Percentiles rank a stretch among this genome's conserved stretches.
Evolutionary conservation across 2,797 vertebrate genomes (phyloP).

Genomic region (Semaprochilodus insignis): DNA sequence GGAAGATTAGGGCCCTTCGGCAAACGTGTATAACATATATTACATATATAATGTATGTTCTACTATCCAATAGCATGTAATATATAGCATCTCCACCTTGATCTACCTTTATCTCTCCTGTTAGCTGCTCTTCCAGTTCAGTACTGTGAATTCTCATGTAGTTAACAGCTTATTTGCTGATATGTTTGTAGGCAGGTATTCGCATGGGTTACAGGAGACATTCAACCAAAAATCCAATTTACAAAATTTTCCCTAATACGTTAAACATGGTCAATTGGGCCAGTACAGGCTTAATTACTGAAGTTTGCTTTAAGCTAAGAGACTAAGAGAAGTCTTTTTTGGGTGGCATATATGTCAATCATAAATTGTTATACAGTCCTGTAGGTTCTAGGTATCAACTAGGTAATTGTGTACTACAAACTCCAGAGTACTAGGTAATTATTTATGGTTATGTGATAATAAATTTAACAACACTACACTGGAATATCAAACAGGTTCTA

Average conservation of each 20-base stretch:
- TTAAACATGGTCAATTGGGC: not conserved
- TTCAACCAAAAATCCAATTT: not conserved
- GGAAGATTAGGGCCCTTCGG: not conserved
- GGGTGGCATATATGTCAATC: too few species aligned
- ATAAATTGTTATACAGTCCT: too few species aligned
- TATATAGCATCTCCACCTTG: not conserved
- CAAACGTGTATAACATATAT: not conserved
- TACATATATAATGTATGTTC: not conserved
- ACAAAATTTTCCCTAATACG: not conserved
- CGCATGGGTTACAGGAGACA: not conserved
- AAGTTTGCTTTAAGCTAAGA: not conserved
- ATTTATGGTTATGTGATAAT: too few species aligned
- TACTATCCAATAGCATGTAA: not conserved
- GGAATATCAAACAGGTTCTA: too few species aligned
- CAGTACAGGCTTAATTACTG: too few species aligned
- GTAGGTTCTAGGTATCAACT: too few species aligned
- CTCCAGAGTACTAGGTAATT: too few species aligned
- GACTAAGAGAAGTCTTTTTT: not conserved
- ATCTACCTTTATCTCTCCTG: not conserved
- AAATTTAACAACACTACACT: too few species aligned
- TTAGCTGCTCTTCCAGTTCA: not conserved
- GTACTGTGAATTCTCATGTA: not conserved
- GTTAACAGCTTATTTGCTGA: slow-evolving; percentile 1
- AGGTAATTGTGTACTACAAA: too few species aligned
- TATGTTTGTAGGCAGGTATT: not conserved